Evolutionary conservation across 2,113 vertebrate genomes (phyloP).

Genomic region (Synodontis membranacea): DNA sequence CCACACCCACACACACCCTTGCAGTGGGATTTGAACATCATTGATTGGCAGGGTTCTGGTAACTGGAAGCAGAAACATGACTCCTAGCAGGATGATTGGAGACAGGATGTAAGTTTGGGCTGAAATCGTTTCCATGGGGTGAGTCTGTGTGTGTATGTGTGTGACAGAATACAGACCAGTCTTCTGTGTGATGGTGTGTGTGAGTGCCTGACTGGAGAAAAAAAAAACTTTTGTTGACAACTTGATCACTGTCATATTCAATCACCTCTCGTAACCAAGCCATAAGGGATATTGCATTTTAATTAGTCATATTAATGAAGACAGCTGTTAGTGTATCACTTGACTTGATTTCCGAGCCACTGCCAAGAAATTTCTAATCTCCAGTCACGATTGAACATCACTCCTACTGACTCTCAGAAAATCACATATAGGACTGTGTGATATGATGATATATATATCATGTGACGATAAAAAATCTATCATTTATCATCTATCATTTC

Average conservation of each 20-base stretch:
- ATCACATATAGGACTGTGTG: no score
- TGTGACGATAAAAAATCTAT: no score
- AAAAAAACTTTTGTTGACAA: slow-evolving; percentile 50
- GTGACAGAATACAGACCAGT: slow-evolving; percentile 14
- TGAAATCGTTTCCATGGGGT: slow-evolving; percentile 33
- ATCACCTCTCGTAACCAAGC: slow-evolving; percentile 55
- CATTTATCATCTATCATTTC: no score
- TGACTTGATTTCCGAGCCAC: slow-evolving; percentile 43
- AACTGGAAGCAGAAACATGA: slow-evolving; percentile 42
- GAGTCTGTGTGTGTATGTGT: slow-evolving; percentile 5
- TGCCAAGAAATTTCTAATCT: slow-evolving; percentile 36
- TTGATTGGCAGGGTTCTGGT: slow-evolving; percentile 46
- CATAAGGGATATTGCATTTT: slow-evolving; percentile 56
- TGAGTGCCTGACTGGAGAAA: slow-evolving; percentile 24
- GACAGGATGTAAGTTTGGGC: slow-evolving; percentile 47
- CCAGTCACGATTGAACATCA: background rate
- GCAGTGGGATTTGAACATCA: slow-evolving; percentile 19
- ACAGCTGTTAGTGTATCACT: slow-evolving; percentile 56
- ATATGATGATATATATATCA: no score
- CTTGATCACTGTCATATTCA: slow-evolving; percentile 57
- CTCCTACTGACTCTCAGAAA: background rate
- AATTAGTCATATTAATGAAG: slow-evolving; percentile 60
- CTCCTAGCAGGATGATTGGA: slow-evolving; percentile 39
- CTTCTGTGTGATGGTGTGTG: slow-evolving; percentile 26
- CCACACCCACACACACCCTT: background rate